These are phyloP conservation scores for Drosophila pseudoananassae DNA, from an alignment of 1,140 invertebrate species.

Conservation along the genomic window DNA sequence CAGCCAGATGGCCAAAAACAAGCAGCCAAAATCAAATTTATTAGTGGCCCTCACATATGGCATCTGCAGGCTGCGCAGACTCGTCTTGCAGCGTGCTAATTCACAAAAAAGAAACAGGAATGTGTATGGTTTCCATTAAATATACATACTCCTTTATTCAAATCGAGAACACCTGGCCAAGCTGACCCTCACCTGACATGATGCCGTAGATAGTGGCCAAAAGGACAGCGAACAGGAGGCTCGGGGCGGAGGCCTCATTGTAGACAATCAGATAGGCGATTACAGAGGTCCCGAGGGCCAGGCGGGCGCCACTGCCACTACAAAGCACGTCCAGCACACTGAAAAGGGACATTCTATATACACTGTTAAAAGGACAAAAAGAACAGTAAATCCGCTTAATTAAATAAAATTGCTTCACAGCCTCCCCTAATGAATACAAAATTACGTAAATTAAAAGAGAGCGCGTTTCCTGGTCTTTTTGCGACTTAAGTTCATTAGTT, in stretches of 20 bases:
- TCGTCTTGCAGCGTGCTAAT: constrained; percentile 73
- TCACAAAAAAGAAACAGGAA: neutral
- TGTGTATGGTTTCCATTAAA: neutral
- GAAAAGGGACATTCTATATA: constrained; percentile 16
- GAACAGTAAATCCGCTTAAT: constrained; percentile 7
- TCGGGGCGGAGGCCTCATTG: constrained; percentile 75
- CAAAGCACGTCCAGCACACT: constrained; percentile 72
- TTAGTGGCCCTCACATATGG: constrained; percentile 82
- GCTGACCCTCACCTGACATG: constrained; percentile 62
- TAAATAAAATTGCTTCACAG: constrained; percentile 26
- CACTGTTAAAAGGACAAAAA: constrained; percentile 4
- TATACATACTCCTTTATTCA: neutral
- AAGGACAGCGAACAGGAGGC: constrained; percentile 64
- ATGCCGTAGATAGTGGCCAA: constrained; percentile 68
- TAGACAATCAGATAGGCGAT: constrained; percentile 74
- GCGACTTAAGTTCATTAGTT: neutral
- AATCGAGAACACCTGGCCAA: neutral
- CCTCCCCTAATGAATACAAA: constrained; percentile 36
- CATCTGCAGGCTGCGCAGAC: constrained; percentile 76
- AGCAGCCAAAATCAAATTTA: constrained; percentile 80
- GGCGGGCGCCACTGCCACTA: constrained; percentile 73
- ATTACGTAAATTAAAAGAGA: constrained; percentile 6
- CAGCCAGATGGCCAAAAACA: constrained; percentile 87
- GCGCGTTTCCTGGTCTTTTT: neutral
- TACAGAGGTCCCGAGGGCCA: constrained; percentile 74